Conservation (phyloP, 2,113 vertebrate species). For the Oenanthe oenanthe region DNA sequence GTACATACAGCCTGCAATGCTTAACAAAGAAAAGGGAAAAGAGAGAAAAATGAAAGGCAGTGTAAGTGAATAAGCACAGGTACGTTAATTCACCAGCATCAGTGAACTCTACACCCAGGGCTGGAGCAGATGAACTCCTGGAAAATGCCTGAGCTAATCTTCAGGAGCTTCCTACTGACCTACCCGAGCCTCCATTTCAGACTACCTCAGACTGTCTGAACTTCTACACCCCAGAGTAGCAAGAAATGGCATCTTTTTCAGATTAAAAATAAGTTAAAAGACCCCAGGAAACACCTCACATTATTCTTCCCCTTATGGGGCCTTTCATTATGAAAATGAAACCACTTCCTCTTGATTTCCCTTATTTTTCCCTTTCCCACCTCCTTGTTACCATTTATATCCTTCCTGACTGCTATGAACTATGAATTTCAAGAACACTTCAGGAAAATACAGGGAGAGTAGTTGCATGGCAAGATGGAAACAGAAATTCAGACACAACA, state of each 20-base stretch:
- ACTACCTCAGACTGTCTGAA: neutral
- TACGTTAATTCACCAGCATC: neutral
- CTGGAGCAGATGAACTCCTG: neutral
- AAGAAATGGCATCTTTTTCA: neutral
- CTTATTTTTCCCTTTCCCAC: neutral
- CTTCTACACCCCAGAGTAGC: neutral
- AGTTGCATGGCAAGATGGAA: neutral
- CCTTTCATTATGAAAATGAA: neutral
- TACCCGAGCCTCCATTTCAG: neutral
- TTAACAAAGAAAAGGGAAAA: constrained; percentile 69
- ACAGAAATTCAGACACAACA: neutral
- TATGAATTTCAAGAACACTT: neutral
- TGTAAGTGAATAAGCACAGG: neutral
- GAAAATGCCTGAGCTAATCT: neutral
- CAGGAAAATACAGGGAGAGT: neutral
- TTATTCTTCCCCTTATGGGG: neutral
- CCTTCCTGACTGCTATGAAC: neutral
- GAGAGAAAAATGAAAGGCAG: constrained; percentile 15
- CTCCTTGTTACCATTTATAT: neutral
- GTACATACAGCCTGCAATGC: constrained; percentile 86
- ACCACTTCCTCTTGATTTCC: neutral
- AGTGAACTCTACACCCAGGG: neutral
- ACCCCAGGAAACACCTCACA: neutral
- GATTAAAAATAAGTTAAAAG: neutral
- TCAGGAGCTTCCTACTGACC: neutral